phyloP scores from a whole-genome alignment of 1,140 invertebrate species.

The Trachelipus rathkii region DNA sequence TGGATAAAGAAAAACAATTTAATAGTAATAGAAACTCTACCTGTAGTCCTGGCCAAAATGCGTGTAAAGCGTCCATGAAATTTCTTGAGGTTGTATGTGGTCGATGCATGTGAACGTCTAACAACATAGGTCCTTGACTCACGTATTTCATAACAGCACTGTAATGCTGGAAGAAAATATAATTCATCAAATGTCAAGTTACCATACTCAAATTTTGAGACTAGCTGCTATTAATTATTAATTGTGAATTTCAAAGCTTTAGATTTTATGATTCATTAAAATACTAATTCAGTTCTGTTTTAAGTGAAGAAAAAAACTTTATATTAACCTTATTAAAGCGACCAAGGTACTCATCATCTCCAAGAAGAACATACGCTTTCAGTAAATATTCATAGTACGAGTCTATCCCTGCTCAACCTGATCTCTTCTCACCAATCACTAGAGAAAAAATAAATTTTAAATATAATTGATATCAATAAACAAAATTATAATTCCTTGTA shows the following conservation, averaged over 20 bases:
- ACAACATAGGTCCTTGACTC: constrained; percentile 85
- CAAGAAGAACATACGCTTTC: constrained; percentile 75
- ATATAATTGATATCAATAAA: no score
- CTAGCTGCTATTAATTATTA: no score
- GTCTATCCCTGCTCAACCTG: constrained; percentile 97
- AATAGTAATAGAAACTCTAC: constrained; percentile 54
- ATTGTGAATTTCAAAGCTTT: no score
- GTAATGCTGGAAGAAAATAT: constrained; percentile 64
- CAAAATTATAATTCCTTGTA: no score
- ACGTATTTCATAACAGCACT: constrained; percentile 98
- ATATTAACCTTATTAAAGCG: constrained; percentile 72
- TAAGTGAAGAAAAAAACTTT: no score
- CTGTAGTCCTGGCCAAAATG: no score
- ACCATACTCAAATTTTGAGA: no score
- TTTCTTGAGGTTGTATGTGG: constrained; percentile 91
- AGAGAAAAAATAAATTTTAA: constrained; percentile 52
- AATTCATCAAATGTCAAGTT: no score
- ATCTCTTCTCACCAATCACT: constrained; percentile 90
- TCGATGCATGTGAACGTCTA: constrained; percentile 98
- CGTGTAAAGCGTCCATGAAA: no score
- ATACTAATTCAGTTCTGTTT: no score
- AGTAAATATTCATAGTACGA: constrained; percentile 98
- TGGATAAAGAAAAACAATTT: no score
- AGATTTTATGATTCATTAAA: no score
- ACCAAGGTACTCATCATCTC: constrained; percentile 72